Percentiles rank a stretch among this genome's conserved stretches.
These are phyloP conservation scores for Notiomystis cincta DNA, from an alignment of 2,113 vertebrate genomes.

Conservation along the genomic window DNA sequence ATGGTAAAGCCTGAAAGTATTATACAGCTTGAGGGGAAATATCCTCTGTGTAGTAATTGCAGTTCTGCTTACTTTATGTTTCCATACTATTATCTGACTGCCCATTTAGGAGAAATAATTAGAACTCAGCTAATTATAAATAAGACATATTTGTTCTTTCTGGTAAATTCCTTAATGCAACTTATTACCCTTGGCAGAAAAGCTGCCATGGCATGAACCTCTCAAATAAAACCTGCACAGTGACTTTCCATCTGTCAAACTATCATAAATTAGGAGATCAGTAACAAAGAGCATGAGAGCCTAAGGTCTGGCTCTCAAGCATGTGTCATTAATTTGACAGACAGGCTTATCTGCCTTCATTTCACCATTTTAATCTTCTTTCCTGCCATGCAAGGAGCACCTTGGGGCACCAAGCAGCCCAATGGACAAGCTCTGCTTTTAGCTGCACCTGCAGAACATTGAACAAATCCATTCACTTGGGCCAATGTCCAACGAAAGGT, in stretches of 20 bases:
- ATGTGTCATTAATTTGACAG: constrained; percentile 59
- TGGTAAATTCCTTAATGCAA: constrained; percentile 64
- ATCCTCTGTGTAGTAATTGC: neutral
- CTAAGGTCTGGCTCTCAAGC: constrained; percentile 56
- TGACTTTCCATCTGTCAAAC: constrained; percentile 75
- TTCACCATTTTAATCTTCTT: constrained; percentile 41
- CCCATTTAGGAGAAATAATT: constrained; percentile 62
- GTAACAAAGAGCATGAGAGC: constrained; percentile 57
- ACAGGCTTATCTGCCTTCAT: constrained; percentile 51
- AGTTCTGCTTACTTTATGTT: constrained; percentile 38
- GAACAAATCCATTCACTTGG: neutral
- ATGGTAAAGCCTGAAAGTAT: neutral
- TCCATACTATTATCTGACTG: constrained; percentile 47
- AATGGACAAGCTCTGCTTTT: neutral
- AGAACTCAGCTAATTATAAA: constrained; percentile 63
- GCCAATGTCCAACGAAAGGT: neutral
- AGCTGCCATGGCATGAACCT: constrained; percentile 27
- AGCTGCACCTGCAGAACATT: neutral
- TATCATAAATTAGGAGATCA: constrained; percentile 63
- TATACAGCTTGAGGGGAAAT: neutral
- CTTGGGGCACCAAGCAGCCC: neutral
- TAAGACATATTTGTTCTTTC: constrained; percentile 66
- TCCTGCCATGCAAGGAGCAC: neutral
- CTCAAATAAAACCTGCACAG: constrained; percentile 68
- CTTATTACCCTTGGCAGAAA: constrained; percentile 63